Conservation (phyloP, 2,113 vertebrate genomes). For the Myrmecobius fasciatus region DNA sequence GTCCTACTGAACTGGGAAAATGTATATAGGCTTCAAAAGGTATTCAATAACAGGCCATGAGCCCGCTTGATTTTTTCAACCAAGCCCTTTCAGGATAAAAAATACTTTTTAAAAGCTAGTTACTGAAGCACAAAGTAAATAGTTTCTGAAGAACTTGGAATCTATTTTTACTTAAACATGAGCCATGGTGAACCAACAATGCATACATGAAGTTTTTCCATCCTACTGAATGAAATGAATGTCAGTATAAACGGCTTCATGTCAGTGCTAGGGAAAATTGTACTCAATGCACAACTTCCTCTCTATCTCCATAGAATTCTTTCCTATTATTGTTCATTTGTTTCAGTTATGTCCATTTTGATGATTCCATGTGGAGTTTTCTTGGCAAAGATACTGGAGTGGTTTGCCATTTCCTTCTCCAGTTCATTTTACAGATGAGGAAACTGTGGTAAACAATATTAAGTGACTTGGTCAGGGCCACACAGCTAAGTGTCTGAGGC, state of each 20-base stretch:
- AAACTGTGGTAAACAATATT: too few species aligned
- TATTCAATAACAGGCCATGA: background rate
- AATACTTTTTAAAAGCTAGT: background rate
- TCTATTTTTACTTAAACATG: background rate
- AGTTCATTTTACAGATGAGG: too few species aligned
- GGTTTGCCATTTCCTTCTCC: too few species aligned
- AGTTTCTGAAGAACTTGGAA: background rate
- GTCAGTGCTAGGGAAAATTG: background rate
- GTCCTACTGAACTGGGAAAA: background rate
- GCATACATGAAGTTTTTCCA: background rate
- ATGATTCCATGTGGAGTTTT: too few species aligned
- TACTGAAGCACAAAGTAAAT: background rate
- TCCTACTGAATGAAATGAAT: background rate
- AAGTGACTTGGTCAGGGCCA: background rate
- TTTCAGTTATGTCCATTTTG: too few species aligned
- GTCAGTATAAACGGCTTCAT: background rate
- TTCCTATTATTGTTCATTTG: too few species aligned
- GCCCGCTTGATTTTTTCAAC: background rate
- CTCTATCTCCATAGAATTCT: too few species aligned
- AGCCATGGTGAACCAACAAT: background rate
- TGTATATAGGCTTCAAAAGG: background rate
- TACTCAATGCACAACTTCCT: background rate
- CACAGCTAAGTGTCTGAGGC: background rate
- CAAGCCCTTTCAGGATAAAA: background rate
- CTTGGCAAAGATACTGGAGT: too few species aligned